Evolutionary conservation across 1,140 invertebrate species (phyloP), one percentile per base, ranked within the genome.

Genomic region (Lasioglossum albipes): DNA sequence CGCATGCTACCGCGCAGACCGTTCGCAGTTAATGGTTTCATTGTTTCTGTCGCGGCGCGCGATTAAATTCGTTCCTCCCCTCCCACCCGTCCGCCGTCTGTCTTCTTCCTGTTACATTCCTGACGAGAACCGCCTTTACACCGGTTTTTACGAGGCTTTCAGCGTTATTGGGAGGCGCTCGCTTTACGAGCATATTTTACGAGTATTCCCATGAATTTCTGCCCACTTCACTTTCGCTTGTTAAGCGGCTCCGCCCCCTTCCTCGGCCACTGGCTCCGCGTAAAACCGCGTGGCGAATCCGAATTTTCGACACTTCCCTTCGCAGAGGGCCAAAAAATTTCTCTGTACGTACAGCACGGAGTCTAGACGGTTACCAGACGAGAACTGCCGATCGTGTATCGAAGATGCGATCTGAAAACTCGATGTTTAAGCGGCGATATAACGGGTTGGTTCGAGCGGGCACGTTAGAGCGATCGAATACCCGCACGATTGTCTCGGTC

Each of bases 1-100:
- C 27, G 16, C 27, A 41, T n/a, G 16, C 31, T 1, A 13, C 6
- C 20, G 20, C 18, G 18, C 62, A 7, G 65, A 10, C 65, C 16
- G 5, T 16, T 20, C 13, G n/a, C 9, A 45, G 65, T 76, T 69
- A 76, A 69, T 59, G 66, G 74, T 67, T 67, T 76, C 52, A 69
- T 59, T 68, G 66, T 31, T 52, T 61, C 64, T n/a, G 65, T 69
- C 45, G 20, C 20, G 49, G 18, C 52, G 41, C 18, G 52, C 41
- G 27, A 76, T 76, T 76, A 61, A 76, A 59, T n/a, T 45, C 12
- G 16, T 2, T 36, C 13, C 52, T 1, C 52, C 45, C 5, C 36
- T 36, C 36, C 36, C 36, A 3, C 36, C 36, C 36, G 1, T 36
- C 27, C 27, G 27, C 27, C 27, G 36, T 5, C 36, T 4, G 36